phyloP scores from a whole-genome alignment of 2,797 vertebrate genomes.

The Kryptopterus vitreolus region DNA sequence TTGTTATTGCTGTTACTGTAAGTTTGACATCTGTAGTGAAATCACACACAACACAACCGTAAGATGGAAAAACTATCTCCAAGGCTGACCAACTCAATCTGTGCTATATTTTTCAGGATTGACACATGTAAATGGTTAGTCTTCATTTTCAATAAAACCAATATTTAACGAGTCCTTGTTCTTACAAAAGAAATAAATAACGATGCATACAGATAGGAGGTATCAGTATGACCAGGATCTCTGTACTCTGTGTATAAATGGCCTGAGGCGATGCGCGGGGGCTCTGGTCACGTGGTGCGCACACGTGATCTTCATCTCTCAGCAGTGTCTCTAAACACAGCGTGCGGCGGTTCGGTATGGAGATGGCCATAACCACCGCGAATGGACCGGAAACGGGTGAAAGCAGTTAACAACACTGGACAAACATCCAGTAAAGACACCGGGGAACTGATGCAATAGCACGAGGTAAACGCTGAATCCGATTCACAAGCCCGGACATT shows the following conservation, averaged over 20 bases:
- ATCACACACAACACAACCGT: no score
- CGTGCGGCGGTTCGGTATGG: neutral
- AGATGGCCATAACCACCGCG: neutral
- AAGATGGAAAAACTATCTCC: no score
- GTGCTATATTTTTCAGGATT: no score
- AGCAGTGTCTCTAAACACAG: constrained; percentile 7
- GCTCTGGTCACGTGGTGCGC: neutral
- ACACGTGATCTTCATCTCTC: neutral
- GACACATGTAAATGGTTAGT: no score
- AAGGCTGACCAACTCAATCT: no score
- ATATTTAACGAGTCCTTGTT: no score
- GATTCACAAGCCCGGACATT: neutral
- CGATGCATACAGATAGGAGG: neutral
- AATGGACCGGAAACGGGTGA: constrained; percentile 16
- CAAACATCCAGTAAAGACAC: neutral
- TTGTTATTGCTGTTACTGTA: no score
- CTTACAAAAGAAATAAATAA: no score
- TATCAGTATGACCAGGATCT: no score
- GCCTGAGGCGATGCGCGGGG: neutral
- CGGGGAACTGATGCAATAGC: neutral
- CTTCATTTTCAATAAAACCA: no score
- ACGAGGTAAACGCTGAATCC: neutral
- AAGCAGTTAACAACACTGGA: neutral
- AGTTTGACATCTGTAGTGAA: no score
- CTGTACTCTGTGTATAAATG: neutral